Percentiles rank a stretch among this genome's conserved stretches.
These are phyloP conservation scores for Urocolius indicus DNA, from an alignment of 2,113 vertebrate genomes.

Conservation along the genomic window DNA sequence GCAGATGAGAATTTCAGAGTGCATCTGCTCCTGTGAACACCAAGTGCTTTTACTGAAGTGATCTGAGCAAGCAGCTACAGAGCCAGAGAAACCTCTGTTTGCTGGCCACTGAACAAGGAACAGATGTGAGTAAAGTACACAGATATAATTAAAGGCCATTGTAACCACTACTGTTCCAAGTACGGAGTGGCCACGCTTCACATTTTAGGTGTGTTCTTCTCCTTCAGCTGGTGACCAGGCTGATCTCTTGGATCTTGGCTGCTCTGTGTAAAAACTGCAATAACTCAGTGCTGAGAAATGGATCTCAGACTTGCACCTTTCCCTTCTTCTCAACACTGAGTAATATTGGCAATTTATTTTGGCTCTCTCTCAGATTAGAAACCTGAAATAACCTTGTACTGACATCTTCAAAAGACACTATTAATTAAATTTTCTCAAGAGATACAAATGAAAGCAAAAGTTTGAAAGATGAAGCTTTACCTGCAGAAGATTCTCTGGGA, in stretches of 20 bases:
- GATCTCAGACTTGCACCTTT: background rate
- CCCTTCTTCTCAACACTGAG: background rate
- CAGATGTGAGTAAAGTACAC: background rate
- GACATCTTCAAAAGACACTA: background rate
- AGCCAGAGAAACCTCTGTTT: background rate
- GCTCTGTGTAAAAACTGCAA: fast-evolving
- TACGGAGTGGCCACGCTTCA: background rate
- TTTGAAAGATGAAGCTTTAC: background rate
- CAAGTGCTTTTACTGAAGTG: background rate
- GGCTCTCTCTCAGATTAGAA: background rate
- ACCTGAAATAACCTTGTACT: background rate
- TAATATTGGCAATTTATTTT: background rate
- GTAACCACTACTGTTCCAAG: background rate
- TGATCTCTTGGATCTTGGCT: background rate
- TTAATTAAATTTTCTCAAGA: background rate
- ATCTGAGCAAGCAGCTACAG: background rate
- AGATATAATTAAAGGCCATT: background rate
- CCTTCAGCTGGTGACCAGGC: background rate
- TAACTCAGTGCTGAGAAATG: background rate
- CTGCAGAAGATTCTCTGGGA: background rate
- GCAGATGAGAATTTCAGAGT: background rate
- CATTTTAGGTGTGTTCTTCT: background rate
- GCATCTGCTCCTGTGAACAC: background rate
- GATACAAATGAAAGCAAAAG: background rate
- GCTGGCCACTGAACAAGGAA: background rate